Base-by-base conservation (phyloP, 2,113 vertebrate genomes). In the Capricornis sumatraensis region DNA sequence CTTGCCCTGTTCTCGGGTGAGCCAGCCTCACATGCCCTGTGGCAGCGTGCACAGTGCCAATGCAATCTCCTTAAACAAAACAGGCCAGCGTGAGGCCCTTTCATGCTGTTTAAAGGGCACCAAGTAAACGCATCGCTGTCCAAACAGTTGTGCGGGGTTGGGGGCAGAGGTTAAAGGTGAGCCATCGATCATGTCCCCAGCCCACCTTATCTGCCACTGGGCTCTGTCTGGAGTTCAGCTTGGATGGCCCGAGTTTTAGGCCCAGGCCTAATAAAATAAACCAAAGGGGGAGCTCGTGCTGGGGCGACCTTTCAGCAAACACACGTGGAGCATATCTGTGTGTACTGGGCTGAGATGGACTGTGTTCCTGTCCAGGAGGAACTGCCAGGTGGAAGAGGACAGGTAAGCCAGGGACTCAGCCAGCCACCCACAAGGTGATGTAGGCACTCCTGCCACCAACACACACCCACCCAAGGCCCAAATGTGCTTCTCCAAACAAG, bases 41-140 rank as follows among this genome's bases (percentile, higher is more conserved):
- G 96, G 97, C 96, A 83, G 76, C 45, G 81, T 21, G 60, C 89
- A 79, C n/a, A 95, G 89, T 53, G 1, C 60, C 95, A 92, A 90
- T 76, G 81, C 83, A 91, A 89, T 93, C 97, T 96, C 86, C 45
- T 94, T 30, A 94, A 98, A 96, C 16, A 87, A 95, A 98, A 94
- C 92, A 93, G 43, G 84, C 12, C 17, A 79, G 78, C 76, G 5
- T 52, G 45, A 57, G 97, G 85, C 96, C 91, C 97, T 97, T 97
- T 94, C 94, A 94, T 96, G 95, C 96, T 96, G 92, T 96, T 98
- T 98, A 97, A 98, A 98, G 94, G 76, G 92, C 1, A 2, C 52
- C 33, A 79, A 97, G 96, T 83, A 97, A 98, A 82, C 76, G 91
- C 89, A 71, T 45, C 71, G 81, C 98, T 97, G 57, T 94, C 93